Evolutionary conservation across 1,140 invertebrate genomes (phyloP).

Genomic region (Aphelenchoides fujianensis): DNA sequence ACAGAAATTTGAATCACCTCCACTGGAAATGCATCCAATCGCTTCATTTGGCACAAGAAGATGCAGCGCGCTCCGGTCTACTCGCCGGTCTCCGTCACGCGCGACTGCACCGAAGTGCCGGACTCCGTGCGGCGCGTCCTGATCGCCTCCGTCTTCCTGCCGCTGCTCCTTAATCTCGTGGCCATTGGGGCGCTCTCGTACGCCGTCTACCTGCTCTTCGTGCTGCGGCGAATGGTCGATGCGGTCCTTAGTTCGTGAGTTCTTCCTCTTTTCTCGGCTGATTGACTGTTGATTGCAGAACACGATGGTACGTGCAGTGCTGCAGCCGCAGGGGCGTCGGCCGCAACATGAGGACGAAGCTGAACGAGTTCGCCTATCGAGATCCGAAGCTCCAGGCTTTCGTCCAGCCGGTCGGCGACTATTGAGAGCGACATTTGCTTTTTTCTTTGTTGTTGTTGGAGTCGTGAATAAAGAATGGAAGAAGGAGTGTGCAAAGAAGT

Average conservation of each 20-base stretch:
- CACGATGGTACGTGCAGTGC: too few species aligned
- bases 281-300: too few species aligned
- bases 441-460: background rate
- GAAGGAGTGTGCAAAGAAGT: too few species aligned
- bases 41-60: too few species aligned
- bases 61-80: too few species aligned
- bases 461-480: background rate
- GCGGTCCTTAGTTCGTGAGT: background rate
- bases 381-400: background rate
- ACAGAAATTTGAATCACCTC: too few species aligned
- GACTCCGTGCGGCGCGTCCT: background rate
- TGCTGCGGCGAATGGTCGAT: background rate
- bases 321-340: background rate
- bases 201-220: background rate
- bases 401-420: background rate
- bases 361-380: background rate
- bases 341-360: background rate
- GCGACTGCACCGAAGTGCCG: too few species aligned
- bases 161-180: background rate
- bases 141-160: constrained; percentile 7
- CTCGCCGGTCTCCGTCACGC: too few species aligned
- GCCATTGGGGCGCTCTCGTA: background rate
- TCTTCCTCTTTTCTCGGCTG: too few species aligned
- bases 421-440: too few species aligned
- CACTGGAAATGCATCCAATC: too few species aligned